Evolutionary conservation across 2,797 vertebrate species (phyloP).

Genomic region (Oreortyx pictus): DNA sequence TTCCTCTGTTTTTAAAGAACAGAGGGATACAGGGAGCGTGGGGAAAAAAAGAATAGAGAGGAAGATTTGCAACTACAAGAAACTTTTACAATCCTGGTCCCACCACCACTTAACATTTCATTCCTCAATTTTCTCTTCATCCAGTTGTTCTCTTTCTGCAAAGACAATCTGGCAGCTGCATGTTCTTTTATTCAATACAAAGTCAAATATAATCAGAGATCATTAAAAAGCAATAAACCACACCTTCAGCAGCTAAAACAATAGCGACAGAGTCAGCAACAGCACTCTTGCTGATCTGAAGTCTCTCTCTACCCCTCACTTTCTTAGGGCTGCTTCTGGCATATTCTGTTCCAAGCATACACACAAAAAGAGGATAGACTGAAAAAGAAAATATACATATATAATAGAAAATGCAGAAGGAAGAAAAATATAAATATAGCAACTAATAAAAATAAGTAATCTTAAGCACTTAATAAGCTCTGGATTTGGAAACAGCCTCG

Average conservation of each 20-base stretch:
- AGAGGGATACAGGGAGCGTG: constrained; percentile 15
- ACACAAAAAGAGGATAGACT: not conserved
- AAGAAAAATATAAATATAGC: not conserved
- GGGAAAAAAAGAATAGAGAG: constrained; percentile 36
- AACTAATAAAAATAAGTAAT: not conserved
- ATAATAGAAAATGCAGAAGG: not conserved
- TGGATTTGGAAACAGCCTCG: not conserved
- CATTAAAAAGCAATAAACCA: not conserved
- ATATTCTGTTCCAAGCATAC: not conserved
- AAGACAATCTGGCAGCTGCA: not conserved
- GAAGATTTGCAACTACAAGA: constrained; percentile 42
- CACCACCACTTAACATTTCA: constrained; percentile 36
- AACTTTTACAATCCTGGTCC: constrained; percentile 9
- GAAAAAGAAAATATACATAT: not conserved
- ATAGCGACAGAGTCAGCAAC: not conserved
- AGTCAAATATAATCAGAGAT: not conserved
- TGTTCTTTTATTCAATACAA: not conserved
- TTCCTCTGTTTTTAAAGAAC: constrained; percentile 54
- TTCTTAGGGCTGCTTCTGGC: not conserved
- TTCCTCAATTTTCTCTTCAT: constrained; percentile 28
- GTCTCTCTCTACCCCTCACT: not conserved
- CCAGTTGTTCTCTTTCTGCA: not conserved
- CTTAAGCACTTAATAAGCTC: not conserved
- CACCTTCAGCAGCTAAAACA: not conserved
- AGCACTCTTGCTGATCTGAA: not conserved